phyloP scores from a whole-genome alignment of 2,113 vertebrate genomes.

The Zosterops lateralis region DNA sequence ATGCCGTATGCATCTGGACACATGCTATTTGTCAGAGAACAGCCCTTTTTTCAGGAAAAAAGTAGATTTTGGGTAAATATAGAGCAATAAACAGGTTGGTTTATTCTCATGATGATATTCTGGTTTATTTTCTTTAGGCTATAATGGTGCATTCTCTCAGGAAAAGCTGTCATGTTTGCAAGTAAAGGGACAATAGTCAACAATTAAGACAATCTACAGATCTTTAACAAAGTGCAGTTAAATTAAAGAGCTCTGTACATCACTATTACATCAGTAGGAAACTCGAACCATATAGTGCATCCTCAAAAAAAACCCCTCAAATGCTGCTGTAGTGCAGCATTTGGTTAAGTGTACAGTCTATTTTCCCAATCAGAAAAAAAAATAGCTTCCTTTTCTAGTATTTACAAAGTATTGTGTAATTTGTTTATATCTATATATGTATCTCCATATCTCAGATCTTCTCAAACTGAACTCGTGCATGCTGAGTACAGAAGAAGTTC shows the following conservation, averaged over 20 bases:
- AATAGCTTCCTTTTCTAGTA: neutral
- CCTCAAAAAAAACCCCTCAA: neutral
- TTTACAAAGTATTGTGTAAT: neutral
- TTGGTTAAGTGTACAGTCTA: neutral
- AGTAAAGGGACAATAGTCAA: neutral
- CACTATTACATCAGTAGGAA: neutral
- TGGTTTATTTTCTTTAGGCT: neutral
- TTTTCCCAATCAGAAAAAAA: neutral
- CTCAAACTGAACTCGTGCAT: neutral
- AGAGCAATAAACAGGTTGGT: neutral
- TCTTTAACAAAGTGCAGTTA: neutral
- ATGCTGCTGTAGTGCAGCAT: neutral
- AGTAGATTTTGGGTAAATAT: neutral
- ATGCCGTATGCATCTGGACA: neutral
- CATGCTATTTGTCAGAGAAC: neutral
- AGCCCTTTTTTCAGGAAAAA: neutral
- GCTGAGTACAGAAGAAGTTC: neutral
- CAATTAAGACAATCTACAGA: neutral
- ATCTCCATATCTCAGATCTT: neutral
- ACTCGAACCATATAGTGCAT: neutral
- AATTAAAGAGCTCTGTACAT: neutral
- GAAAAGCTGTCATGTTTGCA: neutral
- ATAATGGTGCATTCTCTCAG: neutral
- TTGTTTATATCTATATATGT: neutral
- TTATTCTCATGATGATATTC: neutral